A percentile compares a stretch with the other conserved stretches of the same genome.
These are phyloP conservation scores for Sylvietta virens DNA, from an alignment of 2,113 vertebrate species.

Conservation along the genomic window DNA sequence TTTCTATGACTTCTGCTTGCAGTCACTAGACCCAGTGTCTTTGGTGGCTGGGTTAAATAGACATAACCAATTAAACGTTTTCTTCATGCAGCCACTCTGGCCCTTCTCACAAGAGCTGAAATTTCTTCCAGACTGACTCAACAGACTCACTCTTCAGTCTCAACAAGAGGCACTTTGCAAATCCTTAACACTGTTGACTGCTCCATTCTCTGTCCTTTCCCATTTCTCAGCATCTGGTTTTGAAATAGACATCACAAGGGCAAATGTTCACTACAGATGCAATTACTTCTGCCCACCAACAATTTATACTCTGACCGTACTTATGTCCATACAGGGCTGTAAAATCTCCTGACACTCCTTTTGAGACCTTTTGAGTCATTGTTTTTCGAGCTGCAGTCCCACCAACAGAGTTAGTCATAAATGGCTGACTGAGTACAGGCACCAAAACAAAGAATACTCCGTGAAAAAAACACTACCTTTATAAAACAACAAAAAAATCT, in stretches of 20 bases:
- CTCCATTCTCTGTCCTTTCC: neutral
- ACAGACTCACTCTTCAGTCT: neutral
- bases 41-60: neutral
- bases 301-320: neutral
- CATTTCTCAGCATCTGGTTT: neutral
- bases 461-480: neutral
- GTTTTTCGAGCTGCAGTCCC: neutral
- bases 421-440: neutral
- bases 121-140: neutral
- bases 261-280: neutral
- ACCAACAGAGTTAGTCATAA: neutral
- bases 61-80: neutral
- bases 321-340: accelerated
- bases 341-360: neutral
- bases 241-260: neutral
- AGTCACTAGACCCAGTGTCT: accelerated
- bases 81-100: neutral
- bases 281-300: neutral
- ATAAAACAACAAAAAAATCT: neutral
- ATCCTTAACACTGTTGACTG: neutral
- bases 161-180: neutral
- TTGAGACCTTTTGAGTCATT: neutral
- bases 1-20: neutral
- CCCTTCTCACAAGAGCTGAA: neutral
- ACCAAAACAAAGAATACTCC: neutral